A percentile compares a stretch with the other conserved stretches of the same genome.
Conservation (phyloP, 2,888 invertebrate genomes). For the Nomada hirtipes region DNA sequence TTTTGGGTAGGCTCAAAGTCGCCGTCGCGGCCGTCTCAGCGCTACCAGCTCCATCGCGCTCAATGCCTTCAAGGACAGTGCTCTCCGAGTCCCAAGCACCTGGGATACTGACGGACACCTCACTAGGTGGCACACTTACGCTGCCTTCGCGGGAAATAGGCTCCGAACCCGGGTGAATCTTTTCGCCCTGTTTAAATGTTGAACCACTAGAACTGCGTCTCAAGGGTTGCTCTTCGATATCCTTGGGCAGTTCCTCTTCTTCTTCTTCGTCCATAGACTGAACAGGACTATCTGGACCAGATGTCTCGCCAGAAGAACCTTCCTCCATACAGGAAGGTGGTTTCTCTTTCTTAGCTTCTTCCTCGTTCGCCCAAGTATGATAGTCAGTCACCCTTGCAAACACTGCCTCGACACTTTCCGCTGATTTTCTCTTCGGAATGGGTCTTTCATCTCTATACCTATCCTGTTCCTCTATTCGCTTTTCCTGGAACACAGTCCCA, state of each 20-base stretch:
- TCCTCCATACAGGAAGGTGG: constrained; percentile 83
- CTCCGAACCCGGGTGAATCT: constrained; percentile 80
- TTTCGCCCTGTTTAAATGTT: constrained; percentile 80
- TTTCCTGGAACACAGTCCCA: constrained; percentile 72
- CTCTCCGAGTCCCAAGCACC: constrained; percentile 84
- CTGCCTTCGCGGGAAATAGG: constrained; percentile 83
- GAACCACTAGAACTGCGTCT: constrained; percentile 84
- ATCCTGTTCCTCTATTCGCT: constrained; percentile 68
- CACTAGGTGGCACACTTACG: constrained; percentile 83
- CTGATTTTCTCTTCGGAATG: constrained; percentile 79
- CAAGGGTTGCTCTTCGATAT: constrained; percentile 84
- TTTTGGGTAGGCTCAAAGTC: constrained; percentile 84
- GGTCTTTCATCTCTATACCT: constrained; percentile 78
- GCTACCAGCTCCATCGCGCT: constrained; percentile 79
- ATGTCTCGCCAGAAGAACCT: constrained; percentile 93
- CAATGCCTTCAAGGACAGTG: constrained; percentile 81
- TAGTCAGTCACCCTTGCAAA: constrained; percentile 86
- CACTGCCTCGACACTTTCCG: constrained; percentile 81
- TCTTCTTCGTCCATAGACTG: constrained; percentile 91
- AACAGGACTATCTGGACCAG: constrained; percentile 93
- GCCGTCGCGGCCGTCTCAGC: constrained; percentile 80
- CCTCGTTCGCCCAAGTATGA: constrained; percentile 83
- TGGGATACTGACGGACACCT: constrained; percentile 82
- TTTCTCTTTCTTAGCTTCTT: constrained; percentile 80
- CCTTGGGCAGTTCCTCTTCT: constrained; percentile 86